These are phyloP conservation scores for Dicaeum eximium DNA, from an alignment of 2,113 vertebrate species.

Conservation along the genomic window DNA sequence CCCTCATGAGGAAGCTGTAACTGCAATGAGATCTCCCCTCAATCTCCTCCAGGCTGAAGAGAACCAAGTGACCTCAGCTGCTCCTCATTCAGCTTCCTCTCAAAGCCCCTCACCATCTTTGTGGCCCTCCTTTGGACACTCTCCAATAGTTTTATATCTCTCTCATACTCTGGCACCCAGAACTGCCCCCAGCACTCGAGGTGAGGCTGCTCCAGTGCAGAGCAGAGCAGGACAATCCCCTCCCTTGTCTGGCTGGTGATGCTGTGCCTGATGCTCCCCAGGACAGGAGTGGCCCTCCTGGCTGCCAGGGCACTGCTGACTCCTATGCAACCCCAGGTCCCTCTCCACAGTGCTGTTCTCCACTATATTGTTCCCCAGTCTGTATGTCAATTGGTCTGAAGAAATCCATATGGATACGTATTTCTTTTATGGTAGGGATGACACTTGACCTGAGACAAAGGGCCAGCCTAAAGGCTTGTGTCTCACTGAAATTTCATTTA, in stretches of 20 bases:
- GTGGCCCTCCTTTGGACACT: neutral
- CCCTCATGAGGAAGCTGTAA: fast-evolving
- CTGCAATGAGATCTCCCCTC: neutral
- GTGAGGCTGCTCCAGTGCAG: fast-evolving
- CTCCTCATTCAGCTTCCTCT: fast-evolving
- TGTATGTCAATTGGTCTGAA: neutral
- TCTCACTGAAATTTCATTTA: neutral
- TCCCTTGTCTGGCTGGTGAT: fast-evolving
- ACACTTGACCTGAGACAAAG: neutral
- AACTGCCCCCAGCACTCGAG: neutral
- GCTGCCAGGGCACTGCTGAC: neutral
- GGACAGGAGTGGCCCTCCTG: fast-evolving
- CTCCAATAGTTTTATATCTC: neutral
- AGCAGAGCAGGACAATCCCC: neutral
- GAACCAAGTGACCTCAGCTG: neutral
- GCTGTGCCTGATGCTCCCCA: neutral
- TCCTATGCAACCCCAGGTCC: no score
- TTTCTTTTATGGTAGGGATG: neutral
- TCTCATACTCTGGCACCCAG: neutral
- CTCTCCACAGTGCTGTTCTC: neutral
- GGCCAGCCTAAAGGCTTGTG: neutral
- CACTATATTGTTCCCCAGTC: neutral
- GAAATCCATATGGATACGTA: neutral
- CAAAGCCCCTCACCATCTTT: no score
- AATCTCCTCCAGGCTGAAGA: neutral